Conservation (phyloP, 2,797 vertebrate species). For the Leucoraja ocellata region DNA sequence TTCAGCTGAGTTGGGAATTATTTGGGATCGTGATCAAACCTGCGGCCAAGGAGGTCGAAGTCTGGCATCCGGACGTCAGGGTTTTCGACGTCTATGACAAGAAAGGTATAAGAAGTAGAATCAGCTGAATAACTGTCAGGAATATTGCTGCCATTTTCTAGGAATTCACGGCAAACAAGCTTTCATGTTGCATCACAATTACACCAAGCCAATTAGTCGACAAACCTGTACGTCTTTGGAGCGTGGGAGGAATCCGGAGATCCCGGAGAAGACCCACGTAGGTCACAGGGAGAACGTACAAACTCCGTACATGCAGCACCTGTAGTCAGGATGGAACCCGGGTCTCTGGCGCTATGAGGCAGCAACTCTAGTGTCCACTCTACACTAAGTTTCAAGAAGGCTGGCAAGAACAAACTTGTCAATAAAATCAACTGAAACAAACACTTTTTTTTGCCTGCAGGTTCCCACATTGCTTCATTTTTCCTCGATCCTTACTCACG, state of each 20-base stretch:
- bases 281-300: too few relatives aligned
- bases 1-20: background rate
- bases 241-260: too few relatives aligned
- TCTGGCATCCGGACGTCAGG: slow-evolving; percentile 8
- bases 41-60: background rate
- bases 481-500: slow-evolving; percentile 34
- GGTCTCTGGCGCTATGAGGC: too few relatives aligned
- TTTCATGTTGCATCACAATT: background rate
- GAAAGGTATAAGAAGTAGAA: slow-evolving; percentile 3
- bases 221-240: too few relatives aligned
- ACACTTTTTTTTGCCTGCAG: background rate
- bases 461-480: slow-evolving; percentile 20
- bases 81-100: slow-evolving; percentile 31
- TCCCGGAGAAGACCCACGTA: background rate
- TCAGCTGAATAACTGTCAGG: too few relatives aligned
- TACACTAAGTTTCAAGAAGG: background rate
- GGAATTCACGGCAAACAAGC: background rate
- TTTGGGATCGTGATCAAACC: slow-evolving; percentile 35
- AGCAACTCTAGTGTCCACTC: too few relatives aligned
- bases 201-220: too few relatives aligned
- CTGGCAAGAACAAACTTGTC: background rate
- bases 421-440: background rate
- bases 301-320: too few relatives aligned
- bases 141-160: background rate
- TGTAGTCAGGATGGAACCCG: too few relatives aligned